A percentile compares a stretch with the other conserved stretches of the same genome.
Evolutionary conservation across 2,113 vertebrate genomes (phyloP).

Genomic region (Antechinus stuartii): DNA sequence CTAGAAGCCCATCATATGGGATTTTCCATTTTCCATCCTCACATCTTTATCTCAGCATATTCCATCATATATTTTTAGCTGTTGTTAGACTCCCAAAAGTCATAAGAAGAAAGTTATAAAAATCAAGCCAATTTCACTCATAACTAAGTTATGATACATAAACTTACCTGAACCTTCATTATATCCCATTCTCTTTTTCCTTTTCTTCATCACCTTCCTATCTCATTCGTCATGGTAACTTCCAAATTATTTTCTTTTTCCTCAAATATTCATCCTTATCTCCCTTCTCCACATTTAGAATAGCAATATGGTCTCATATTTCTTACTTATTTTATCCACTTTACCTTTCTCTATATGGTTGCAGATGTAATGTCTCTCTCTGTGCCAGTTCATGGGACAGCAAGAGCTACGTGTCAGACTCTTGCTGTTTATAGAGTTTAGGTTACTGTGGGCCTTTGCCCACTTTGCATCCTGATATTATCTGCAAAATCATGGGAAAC

Average conservation of each 20-base stretch:
- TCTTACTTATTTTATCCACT: not conserved
- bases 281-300: not conserved
- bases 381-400: not conserved
- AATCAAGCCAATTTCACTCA: not conserved
- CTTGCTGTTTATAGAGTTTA: not conserved
- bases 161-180: not conserved
- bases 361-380: not conserved
- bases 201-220: not conserved
- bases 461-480: not conserved
- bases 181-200: not conserved
- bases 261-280: not conserved
- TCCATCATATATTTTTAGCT: not conserved
- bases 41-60: not conserved
- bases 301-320: not conserved
- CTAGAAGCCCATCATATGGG: not conserved
- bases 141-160: not conserved
- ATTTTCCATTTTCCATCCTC: not conserved
- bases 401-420: not conserved
- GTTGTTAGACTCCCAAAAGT: not conserved
- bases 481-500: not conserved
- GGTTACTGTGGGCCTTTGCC: not conserved
- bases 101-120: not conserved
- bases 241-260: not conserved
- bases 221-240: not conserved
- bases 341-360: not conserved